phyloP scores from a whole-genome alignment of 2,888 invertebrate species.

The Endotricha flammealis region DNA sequence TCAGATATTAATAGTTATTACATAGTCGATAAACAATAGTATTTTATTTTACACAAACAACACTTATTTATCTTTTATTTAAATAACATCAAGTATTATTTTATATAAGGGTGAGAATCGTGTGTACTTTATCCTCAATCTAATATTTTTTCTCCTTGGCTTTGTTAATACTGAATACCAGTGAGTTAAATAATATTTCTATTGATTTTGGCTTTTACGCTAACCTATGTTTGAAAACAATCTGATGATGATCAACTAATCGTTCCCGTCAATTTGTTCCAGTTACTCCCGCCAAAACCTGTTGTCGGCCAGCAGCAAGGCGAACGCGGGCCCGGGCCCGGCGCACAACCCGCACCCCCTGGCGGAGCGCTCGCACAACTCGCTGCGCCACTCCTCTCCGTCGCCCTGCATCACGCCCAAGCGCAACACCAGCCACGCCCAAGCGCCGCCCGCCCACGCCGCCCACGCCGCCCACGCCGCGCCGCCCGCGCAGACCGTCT shows the following conservation, averaged over 20 bases:
- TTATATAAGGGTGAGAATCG: conserved; percentile 26
- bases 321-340: conserved; percentile 77
- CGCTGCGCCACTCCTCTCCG: conserved; percentile 52
- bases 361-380: conserved; percentile 78
- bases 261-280: too few species aligned
- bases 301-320: conserved; percentile 85
- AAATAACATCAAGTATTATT: conserved; percentile 10
- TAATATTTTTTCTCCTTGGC: background rate
- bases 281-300: conserved; percentile 94
- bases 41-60: conserved; percentile 24
- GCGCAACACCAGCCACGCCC: conserved; percentile 44
- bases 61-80: conserved; percentile 27
- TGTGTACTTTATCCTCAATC: conserved; percentile 12
- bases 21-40: conserved; percentile 22
- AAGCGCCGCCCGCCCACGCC: background rate
- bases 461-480: background rate
- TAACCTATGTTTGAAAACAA: background rate
- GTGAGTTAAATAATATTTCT: background rate
- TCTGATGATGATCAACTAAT: conserved; percentile 6
- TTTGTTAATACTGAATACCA: background rate
- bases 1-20: conserved; percentile 58
- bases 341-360: conserved; percentile 61
- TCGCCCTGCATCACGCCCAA: conserved; percentile 52
- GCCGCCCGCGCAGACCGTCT: conserved; percentile 25
- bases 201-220: conserved; percentile 4